phyloP scores from a whole-genome alignment of 2,113 vertebrate genomes.

The Muscicapa adusta region DNA sequence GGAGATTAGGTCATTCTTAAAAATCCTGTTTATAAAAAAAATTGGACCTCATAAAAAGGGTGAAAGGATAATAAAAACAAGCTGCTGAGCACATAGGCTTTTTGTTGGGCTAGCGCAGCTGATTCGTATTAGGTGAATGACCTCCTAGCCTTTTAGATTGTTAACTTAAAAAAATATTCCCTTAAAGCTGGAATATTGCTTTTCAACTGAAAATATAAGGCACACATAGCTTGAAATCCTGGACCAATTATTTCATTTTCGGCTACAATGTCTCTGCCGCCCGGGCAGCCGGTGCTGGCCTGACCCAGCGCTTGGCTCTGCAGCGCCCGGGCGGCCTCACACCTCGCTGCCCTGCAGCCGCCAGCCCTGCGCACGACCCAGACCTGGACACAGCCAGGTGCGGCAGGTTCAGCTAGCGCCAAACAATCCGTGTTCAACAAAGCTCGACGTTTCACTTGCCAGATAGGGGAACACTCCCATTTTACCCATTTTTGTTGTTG shows the following conservation, averaged over 20 bases:
- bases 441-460: not conserved
- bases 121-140: slow-evolving; percentile 80
- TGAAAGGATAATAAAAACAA: slow-evolving; percentile 83
- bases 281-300: not conserved
- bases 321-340: not conserved
- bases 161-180: slow-evolving; percentile 83
- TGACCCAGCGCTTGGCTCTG: not conserved
- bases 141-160: slow-evolving; percentile 79
- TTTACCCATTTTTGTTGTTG: not conserved
- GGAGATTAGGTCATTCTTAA: slow-evolving; percentile 82
- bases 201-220: slow-evolving; percentile 73
- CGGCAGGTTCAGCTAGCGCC: not conserved
- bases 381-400: no score
- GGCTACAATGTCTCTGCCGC: not conserved
- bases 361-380: not conserved
- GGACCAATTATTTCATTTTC: slow-evolving; percentile 61
- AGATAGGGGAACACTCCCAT: not conserved
- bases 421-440: not conserved
- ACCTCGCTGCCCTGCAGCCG: not conserved
- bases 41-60: slow-evolving; percentile 80
- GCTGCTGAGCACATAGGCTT: slow-evolving; percentile 77
- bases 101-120: slow-evolving; percentile 78
- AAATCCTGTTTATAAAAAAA: slow-evolving; percentile 81
- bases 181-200: slow-evolving; percentile 80
- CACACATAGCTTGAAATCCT: slow-evolving; percentile 49